Base-by-base conservation (phyloP, 2,888 invertebrate genomes). In the Lacanobia wlatinum region DNA sequence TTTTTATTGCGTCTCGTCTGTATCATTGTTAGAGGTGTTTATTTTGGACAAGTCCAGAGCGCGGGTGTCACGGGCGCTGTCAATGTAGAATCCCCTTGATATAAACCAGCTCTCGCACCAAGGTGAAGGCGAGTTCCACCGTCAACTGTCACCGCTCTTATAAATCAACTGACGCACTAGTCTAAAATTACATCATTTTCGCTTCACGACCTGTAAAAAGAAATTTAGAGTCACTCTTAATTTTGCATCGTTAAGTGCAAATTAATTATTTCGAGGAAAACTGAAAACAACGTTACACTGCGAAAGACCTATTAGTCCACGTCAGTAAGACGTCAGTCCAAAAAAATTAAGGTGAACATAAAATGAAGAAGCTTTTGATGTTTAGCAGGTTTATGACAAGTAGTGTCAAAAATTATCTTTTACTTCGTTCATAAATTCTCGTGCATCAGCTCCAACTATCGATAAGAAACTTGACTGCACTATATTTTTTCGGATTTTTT, bases 91-190 rank as follows among this genome's bases (percentile, higher is more conserved):
- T 88, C 85, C 82, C 84, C 84, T 87, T 93, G 95, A 94, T 92
- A 93, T 90, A 91, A 94, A 90, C 89, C 95, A 95, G 93, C 88
- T 86, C 87, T 76, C 88, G 85, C 80, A 89, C 87, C 94, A 96
- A 96, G 96, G 96, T 95, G 95, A 96, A 95, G 96, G 96, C 94
- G 90, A 93, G 82, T 84, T 87, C 87, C 87, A 88, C 84, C 89
- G 90, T 91, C 93, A 92, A 88, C 89, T 91, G 92, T 92, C 93
- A 91, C 90, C 88, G 82, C 89, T 89, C 90, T 82, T 93, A 93
- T 92, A 92, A 92, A 94, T 92, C 90, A 92, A 90, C 87, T 92
- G 91, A 92, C 92, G 92, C 90, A 91, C 84, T 87, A 83, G 68
- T 85, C 83, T 87, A 77, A 81, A 84, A 85, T 85, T 84, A 84